A percentile compares a stretch with the other conserved stretches of the same genome.
Evolutionary conservation across 2,113 vertebrate species (phyloP).

Genomic region (Phocoena sinus): DNA sequence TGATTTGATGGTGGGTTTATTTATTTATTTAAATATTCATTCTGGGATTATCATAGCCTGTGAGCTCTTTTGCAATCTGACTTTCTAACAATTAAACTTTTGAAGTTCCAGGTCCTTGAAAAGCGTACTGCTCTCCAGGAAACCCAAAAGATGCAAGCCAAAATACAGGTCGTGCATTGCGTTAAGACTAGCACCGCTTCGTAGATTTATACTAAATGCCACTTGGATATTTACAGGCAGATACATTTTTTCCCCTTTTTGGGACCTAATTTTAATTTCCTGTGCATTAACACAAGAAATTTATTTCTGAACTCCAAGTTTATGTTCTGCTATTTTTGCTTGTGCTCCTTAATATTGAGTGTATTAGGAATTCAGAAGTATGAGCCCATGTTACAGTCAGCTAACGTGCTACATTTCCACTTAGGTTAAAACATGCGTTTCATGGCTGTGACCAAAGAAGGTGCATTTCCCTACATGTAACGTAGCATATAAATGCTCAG

Average conservation of each 20-base stretch:
- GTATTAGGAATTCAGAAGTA: slow-evolving; percentile 13
- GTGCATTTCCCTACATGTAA: neutral
- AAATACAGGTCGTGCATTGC: neutral
- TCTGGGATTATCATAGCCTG: neutral
- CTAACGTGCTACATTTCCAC: slow-evolving; percentile 29
- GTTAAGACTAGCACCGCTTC: neutral
- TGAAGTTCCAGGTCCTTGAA: slow-evolving; percentile 32
- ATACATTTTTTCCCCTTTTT: neutral
- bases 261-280: slow-evolving; percentile 28
- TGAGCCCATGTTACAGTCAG: slow-evolving; percentile 38
- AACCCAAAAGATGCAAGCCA: neutral
- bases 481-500: neutral
- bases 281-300: slow-evolving; percentile 36
- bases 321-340: neutral
- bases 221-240: neutral
- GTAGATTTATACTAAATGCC: neutral
- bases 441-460: slow-evolving; percentile 38
- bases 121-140: slow-evolving; percentile 19
- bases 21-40: slow-evolving; percentile 26
- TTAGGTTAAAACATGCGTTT: slow-evolving; percentile 31
- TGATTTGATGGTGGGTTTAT: neutral
- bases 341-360: neutral
- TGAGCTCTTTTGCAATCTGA: neutral
- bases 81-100: slow-evolving; percentile 25
- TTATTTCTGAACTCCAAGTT: slow-evolving; percentile 33